Evolutionary conservation across 2,797 vertebrate species (phyloP).

Genomic region (Rhyacichthys aspro): DNA sequence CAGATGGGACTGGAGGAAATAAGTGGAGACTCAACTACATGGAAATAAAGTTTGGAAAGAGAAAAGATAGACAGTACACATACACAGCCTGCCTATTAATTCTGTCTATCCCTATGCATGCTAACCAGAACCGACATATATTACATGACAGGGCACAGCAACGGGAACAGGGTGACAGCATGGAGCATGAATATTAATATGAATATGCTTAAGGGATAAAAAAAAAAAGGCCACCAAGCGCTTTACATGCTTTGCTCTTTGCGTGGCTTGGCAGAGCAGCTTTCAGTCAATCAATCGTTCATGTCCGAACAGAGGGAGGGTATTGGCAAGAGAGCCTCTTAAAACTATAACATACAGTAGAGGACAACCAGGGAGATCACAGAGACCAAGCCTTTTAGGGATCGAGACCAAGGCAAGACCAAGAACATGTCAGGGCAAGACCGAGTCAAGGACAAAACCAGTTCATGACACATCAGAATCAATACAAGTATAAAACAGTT

Average conservation of each 20-base stretch:
- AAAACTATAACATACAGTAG: constrained; percentile 33
- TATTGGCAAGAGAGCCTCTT: constrained; percentile 36
- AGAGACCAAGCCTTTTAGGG: constrained; percentile 4
- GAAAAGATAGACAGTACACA: not conserved
- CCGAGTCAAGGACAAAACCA: too few relatives aligned
- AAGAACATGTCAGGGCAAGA: not conserved
- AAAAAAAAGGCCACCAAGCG: constrained; percentile 35
- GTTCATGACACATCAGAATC: too few relatives aligned
- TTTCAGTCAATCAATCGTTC: constrained; percentile 60
- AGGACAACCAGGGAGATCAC: constrained; percentile 28
- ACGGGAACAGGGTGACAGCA: constrained; percentile 54
- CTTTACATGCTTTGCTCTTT: constrained; percentile 46
- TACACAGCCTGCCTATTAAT: constrained; percentile 31
- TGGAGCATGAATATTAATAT: constrained; percentile 67
- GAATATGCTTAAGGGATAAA: constrained; percentile 42
- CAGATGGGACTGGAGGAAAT: constrained; percentile 7
- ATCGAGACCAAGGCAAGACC: not conserved
- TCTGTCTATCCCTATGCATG: constrained; percentile 31
- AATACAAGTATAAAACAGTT: too few relatives aligned
- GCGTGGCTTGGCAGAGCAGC: constrained; percentile 42
- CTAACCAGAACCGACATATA: constrained; percentile 57
- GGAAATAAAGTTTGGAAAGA: constrained; percentile 22
- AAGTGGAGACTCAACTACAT: constrained; percentile 16
- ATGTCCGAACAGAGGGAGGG: constrained; percentile 39
- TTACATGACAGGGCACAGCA: constrained; percentile 54